Evolutionary conservation across 2,113 vertebrate genomes (phyloP).

Genomic region (Machaerirhynchus nigripectus): DNA sequence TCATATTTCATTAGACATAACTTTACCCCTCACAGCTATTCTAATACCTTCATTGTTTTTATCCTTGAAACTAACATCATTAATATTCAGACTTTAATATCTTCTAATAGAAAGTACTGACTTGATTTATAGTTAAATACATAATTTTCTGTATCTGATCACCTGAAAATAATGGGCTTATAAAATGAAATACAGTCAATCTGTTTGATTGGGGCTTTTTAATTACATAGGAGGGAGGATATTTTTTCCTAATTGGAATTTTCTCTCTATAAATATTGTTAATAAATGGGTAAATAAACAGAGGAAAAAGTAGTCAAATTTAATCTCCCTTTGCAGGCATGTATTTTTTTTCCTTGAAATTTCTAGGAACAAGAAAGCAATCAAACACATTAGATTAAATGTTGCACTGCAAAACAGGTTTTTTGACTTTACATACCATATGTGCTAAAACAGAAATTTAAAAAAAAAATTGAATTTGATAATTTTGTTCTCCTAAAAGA

Average conservation of each 20-base stretch:
- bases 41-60: background rate
- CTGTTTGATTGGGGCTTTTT: background rate
- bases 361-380: background rate
- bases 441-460: background rate
- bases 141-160: background rate
- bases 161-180: background rate
- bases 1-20: background rate
- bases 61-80: background rate
- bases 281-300: background rate
- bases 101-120: background rate
- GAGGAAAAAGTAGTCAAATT: background rate
- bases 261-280: background rate
- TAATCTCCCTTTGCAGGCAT: background rate
- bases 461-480: background rate
- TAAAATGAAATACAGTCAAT: background rate
- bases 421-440: background rate
- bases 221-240: background rate
- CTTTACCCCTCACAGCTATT: background rate
- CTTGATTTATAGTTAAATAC: background rate
- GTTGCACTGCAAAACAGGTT: background rate
- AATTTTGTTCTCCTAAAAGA: background rate
- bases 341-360: background rate
- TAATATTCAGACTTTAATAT: background rate
- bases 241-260: background rate
- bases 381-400: background rate